phyloP scores from a whole-genome alignment of 2,797 vertebrate genomes.

The Cheirogaleus major region DNA sequence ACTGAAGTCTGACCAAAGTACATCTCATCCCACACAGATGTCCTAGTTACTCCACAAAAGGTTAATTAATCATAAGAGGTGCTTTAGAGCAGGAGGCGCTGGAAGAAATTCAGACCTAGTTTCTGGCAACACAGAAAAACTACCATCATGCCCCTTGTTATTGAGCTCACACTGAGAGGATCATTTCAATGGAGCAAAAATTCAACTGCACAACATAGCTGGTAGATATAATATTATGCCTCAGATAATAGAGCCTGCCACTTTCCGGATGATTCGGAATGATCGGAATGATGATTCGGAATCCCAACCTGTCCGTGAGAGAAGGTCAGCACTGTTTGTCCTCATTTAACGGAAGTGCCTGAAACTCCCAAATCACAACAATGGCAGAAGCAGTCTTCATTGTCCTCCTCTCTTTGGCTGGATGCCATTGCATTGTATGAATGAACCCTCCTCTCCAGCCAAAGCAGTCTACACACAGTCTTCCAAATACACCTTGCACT shows the following conservation, averaged over 20 bases:
- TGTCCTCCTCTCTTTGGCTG: constrained; percentile 33
- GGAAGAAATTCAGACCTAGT: constrained; percentile 60
- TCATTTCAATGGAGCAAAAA: neutral
- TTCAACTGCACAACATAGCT: neutral
- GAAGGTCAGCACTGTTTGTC: constrained; percentile 66
- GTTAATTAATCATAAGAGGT: constrained; percentile 76
- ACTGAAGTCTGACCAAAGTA: constrained; percentile 67
- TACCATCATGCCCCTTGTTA: constrained; percentile 50
- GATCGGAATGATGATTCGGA: constrained; percentile 55
- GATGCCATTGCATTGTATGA: constrained; percentile 15
- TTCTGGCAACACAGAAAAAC: constrained; percentile 51
- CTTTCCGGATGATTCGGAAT: too few relatives aligned
- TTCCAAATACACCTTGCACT: constrained; percentile 45
- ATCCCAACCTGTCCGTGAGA: neutral
- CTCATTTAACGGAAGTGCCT: constrained; percentile 55
- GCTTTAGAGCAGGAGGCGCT: constrained; percentile 58
- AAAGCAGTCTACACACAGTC: neutral
- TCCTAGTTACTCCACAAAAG: constrained; percentile 68
- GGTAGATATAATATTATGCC: constrained; percentile 48
- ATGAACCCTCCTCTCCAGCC: constrained; percentile 43
- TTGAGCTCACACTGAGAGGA: constrained; percentile 44
- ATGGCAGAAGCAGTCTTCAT: neutral
- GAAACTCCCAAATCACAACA: neutral
- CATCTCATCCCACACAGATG: constrained; percentile 67
- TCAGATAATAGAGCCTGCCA: constrained; percentile 47